phyloP scores from a whole-genome alignment of 2,113 vertebrate species.

The Melozone crissalis region DNA sequence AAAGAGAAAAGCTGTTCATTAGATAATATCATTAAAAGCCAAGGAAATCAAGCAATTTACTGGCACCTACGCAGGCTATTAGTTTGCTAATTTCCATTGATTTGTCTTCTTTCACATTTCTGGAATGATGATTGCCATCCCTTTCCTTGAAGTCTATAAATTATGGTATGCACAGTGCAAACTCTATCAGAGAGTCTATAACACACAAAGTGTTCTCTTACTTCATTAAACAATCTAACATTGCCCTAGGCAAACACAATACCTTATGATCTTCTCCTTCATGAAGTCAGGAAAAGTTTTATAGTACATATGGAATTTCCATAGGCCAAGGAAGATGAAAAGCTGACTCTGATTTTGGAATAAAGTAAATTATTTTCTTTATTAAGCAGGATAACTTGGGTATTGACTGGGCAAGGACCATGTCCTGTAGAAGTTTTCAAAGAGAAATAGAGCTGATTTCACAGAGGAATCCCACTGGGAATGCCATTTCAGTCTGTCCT shows the following conservation, averaged over 20 bases:
- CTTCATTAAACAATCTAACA: background rate
- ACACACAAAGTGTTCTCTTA: background rate
- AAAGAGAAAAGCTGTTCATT: background rate
- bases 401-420: background rate
- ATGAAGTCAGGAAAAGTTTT: background rate
- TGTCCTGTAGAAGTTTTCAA: background rate
- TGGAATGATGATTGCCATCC: background rate
- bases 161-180: background rate
- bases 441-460: background rate
- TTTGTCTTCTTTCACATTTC: background rate
- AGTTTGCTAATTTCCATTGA: background rate
- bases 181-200: background rate
- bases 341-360: background rate
- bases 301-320: background rate
- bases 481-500: background rate
- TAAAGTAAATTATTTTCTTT: background rate
- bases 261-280: background rate
- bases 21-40: background rate
- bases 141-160: background rate
- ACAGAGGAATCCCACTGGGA: background rate
- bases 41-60: background rate
- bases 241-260: background rate
- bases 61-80: background rate
- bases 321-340: background rate
- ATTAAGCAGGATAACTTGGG: background rate